Base-by-base conservation (phyloP, 37 sponge, comb jelly and placozoan genomes). In the Hormiphora californensis region DNA sequence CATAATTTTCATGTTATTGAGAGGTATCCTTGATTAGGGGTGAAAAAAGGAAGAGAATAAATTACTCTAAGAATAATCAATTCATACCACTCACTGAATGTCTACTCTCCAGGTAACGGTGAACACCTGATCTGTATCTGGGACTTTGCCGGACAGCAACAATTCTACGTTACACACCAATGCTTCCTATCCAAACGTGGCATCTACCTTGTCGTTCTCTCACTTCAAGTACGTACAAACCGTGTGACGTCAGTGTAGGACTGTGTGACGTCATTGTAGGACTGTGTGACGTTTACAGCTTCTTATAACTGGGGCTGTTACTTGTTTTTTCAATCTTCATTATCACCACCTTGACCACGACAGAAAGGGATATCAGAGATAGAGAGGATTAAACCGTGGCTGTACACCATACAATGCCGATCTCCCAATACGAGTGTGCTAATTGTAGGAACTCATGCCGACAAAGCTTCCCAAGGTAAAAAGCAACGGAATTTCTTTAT, bases 121-220 rank as follows among this genome's bases (percentile, higher is more conserved):
- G 67, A 65, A 28, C 32, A 65, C 37, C 35, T 65, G 67, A 65
- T 65, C 32, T 36, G 38, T 3, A 65, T 65, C 34, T 65, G 67
- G 67, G 67, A 65, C 37, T 65, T 65, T 32, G 67, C 67, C 15
- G 67, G 67, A 19, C 67, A 65, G 67, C 32, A 65, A 65, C 67
- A 65, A 17, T 65, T 65, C 67, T 65, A 65, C 37, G 67, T 65
- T 11, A 65, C 67, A 19, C 67, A 65, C 67, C 67, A 65, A 38
- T 65, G 67, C 35, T 65, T 65, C 67, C 37, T 65, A 34, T 34
- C 67, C 15, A 35, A 65, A 28, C 21, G 67, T 28, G 67, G 67
- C 34, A 38, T 65, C 35, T 65, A 65, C 37, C 37, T 65, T 2
- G 67, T 65, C 5, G 67, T 65, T 7, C 35, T 65, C 17, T 36